Evolutionary conservation across 2,113 vertebrate genomes (phyloP).

Genomic region (Procavia capensis): DNA sequence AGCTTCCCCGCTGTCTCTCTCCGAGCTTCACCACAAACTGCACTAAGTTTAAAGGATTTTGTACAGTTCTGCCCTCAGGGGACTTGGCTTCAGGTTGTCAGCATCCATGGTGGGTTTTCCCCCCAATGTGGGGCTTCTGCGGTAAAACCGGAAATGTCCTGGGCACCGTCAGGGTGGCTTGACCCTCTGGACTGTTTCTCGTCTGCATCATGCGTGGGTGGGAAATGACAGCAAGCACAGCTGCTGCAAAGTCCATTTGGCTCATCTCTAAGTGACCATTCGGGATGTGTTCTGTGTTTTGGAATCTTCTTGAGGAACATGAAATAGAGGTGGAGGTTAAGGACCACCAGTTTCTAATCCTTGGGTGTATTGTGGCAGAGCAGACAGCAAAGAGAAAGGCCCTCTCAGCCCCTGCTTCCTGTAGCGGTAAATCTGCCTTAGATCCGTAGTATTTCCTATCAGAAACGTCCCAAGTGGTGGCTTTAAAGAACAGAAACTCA

Average conservation of each 20-base stretch:
- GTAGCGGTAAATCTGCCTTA: too few species aligned
- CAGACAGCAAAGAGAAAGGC: too few species aligned
- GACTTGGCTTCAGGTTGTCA: background rate
- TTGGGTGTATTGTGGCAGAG: too few species aligned
- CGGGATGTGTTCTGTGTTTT: background rate
- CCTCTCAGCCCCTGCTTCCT: too few species aligned
- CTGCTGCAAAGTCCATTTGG: accelerated
- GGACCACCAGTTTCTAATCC: background rate
- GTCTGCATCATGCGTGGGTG: accelerated
- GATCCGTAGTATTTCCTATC: background rate
- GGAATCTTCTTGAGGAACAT: background rate
- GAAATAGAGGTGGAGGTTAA: accelerated
- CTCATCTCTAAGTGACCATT: accelerated
- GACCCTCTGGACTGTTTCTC: background rate
- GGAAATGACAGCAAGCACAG: background rate
- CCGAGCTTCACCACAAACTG: background rate
- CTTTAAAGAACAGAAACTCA: background rate
- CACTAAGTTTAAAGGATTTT: background rate
- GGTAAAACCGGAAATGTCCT: background rate
- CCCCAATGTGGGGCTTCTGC: background rate
- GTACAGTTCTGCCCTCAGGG: background rate
- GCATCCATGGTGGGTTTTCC: background rate
- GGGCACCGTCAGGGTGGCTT: accelerated
- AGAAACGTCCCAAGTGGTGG: background rate
- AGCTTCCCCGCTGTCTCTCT: background rate